These are phyloP conservation scores for Eupithecia tripunctaria DNA, from an alignment of 2,888 invertebrate genomes.

Conservation along the genomic window DNA sequence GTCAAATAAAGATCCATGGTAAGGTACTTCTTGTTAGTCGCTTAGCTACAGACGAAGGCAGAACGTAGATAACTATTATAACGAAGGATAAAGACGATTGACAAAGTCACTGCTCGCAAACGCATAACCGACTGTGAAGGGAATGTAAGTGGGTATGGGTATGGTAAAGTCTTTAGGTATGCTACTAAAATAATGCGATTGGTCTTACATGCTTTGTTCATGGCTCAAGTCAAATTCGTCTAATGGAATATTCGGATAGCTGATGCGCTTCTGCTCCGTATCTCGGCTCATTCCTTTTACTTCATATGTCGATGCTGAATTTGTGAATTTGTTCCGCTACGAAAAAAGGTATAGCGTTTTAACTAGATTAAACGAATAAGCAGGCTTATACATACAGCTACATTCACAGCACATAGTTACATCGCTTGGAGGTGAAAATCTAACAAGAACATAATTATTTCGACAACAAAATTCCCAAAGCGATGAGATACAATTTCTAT, in stretches of 20 bases:
- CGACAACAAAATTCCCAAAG: background rate
- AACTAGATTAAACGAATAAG: background rate
- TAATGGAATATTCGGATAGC: background rate
- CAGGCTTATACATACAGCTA: background rate
- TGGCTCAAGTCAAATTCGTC: background rate
- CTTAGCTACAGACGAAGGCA: background rate
- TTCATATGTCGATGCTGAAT: background rate
- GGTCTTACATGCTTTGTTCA: constrained; percentile 1
- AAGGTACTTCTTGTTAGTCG: background rate
- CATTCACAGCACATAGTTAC: background rate
- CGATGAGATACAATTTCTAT: background rate
- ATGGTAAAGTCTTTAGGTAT: background rate
- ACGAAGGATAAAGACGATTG: background rate
- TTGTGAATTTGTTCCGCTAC: background rate
- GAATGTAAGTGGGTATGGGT: background rate
- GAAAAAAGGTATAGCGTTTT: background rate
- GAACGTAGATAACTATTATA: background rate
- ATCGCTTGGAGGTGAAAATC: background rate
- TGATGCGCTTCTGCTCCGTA: background rate
- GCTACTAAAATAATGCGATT: background rate
- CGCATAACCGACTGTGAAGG: background rate
- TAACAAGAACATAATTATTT: background rate
- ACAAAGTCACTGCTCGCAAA: background rate
- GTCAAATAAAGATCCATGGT: background rate
- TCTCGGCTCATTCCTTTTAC: background rate